Percentiles rank a stretch among this genome's conserved stretches.
These are phyloP conservation scores for Novumbra hubbsi DNA, from an alignment of 2,797 vertebrate species.

Conservation along the genomic window DNA sequence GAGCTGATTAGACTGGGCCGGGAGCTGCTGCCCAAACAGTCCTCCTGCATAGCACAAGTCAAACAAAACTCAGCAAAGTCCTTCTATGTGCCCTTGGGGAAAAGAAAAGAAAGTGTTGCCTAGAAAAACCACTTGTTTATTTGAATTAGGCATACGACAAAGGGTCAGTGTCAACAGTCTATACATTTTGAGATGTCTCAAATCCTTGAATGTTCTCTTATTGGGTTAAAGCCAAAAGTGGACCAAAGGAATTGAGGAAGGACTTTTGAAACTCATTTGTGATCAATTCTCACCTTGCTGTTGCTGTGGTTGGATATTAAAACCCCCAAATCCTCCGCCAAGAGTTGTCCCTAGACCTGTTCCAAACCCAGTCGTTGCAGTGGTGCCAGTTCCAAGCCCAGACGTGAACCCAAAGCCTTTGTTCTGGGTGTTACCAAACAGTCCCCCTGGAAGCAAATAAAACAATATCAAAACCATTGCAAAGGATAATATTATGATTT, in stretches of 20 bases:
- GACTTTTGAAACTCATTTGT: not conserved
- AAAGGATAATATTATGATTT: not conserved
- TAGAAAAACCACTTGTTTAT: not conserved
- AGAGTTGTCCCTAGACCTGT: constrained; percentile 83
- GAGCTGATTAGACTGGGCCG: constrained; percentile 86
- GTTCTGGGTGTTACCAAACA: constrained; percentile 90
- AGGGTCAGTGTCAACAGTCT: not conserved
- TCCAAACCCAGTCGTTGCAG: constrained; percentile 81
- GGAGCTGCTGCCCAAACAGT: constrained; percentile 83
- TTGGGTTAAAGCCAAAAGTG: not conserved
- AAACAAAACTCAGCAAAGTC: not conserved
- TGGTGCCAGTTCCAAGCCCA: constrained; percentile 78
- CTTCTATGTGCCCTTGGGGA: no score
- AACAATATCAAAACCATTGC: not conserved
- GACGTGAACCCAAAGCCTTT: constrained; percentile 94
- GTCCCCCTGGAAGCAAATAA: constrained; percentile 66
- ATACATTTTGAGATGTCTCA: not conserved
- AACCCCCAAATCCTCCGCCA: constrained; percentile 86
- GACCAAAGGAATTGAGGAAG: not conserved
- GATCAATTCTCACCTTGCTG: constrained; percentile 71
- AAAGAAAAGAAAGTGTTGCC: no score
- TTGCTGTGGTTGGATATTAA: constrained; percentile 83
- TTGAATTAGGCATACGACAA: not conserved
- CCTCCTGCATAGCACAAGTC: constrained; percentile 60
- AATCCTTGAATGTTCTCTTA: not conserved